A percentile compares a stretch with the other conserved stretches of the same genome.
These are phyloP conservation scores for Anser brachyrhynchus DNA, from an alignment of 2,113 vertebrate species.

Conservation along the genomic window DNA sequence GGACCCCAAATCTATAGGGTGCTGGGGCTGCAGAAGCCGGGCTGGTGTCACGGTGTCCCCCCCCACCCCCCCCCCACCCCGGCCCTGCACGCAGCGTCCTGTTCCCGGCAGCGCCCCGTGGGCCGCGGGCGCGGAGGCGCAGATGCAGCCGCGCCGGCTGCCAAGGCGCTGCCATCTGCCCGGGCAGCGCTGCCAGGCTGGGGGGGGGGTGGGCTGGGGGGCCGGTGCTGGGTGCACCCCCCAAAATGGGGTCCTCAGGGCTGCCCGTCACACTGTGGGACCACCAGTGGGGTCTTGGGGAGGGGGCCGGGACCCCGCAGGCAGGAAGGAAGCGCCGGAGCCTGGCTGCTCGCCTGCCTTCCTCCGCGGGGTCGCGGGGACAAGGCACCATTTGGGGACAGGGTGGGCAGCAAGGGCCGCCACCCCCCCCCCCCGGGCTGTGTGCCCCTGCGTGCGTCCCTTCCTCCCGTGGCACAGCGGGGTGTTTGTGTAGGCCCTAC, in stretches of 20 bases:
- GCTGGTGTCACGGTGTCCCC: not conserved
- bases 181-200: slow-evolving; percentile 33
- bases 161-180: slow-evolving; percentile 61
- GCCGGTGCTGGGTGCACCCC: not conserved
- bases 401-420: fast-evolving
- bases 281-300: not conserved
- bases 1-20: fast-evolving
- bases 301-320: not conserved
- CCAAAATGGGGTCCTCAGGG: fast-evolving
- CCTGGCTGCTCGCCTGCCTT: not conserved
- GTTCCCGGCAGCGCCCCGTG: slow-evolving; percentile 55
- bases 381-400: not conserved
- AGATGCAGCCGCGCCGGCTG: slow-evolving; percentile 49
- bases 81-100: not conserved
- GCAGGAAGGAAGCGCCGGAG: not conserved
- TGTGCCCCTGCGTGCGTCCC: fast-evolving
- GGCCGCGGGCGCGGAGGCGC: slow-evolving; percentile 38
- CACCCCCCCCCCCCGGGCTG: not conserved
- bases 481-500: not conserved
- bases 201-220: not conserved
- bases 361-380: not conserved
- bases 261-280: not conserved
- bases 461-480: fast-evolving
- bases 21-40: fast-evolving
- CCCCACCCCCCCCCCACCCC: not conserved